phyloP scores from a whole-genome alignment of 2,113 vertebrate genomes.

The Prochilodus magdalenae region DNA sequence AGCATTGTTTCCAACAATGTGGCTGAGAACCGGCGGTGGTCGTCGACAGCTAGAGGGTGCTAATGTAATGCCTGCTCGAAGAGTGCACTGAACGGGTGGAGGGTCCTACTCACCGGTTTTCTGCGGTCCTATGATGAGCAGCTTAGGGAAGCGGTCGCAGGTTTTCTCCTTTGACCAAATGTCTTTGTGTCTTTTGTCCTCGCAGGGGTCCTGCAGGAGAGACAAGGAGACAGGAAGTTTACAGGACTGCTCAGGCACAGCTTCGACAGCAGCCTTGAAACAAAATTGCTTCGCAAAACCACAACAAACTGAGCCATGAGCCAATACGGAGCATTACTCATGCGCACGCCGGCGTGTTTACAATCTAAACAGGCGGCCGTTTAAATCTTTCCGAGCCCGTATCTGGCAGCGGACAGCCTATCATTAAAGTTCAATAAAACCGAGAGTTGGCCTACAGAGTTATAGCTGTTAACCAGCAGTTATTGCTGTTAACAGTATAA shows the following conservation, averaged over 20 bases:
- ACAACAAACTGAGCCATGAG: background rate
- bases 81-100: background rate
- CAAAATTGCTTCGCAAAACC: background rate
- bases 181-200: constrained; percentile 91
- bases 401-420: background rate
- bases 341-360: constrained; percentile 19
- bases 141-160: constrained; percentile 89
- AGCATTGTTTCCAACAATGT: constrained; percentile 9
- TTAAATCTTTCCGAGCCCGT: background rate
- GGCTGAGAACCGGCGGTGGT: background rate
- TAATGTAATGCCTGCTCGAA: background rate
- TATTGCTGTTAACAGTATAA: constrained; percentile 11
- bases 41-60: constrained; percentile 30
- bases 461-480: constrained; percentile 31
- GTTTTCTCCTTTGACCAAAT: constrained; percentile 95
- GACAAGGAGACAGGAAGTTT: constrained; percentile 4
- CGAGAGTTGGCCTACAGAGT: constrained; percentile 8
- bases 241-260: background rate
- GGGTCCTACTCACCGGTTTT: constrained; percentile 81
- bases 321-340: constrained; percentile 18
- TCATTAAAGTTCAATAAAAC: constrained; percentile 35
- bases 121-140: constrained; percentile 89
- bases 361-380: background rate
- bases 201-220: constrained; percentile 85
- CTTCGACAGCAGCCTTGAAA: background rate